Base-by-base conservation (phyloP, 2,888 invertebrate species). In the Pantelozetes paolii region DNA sequence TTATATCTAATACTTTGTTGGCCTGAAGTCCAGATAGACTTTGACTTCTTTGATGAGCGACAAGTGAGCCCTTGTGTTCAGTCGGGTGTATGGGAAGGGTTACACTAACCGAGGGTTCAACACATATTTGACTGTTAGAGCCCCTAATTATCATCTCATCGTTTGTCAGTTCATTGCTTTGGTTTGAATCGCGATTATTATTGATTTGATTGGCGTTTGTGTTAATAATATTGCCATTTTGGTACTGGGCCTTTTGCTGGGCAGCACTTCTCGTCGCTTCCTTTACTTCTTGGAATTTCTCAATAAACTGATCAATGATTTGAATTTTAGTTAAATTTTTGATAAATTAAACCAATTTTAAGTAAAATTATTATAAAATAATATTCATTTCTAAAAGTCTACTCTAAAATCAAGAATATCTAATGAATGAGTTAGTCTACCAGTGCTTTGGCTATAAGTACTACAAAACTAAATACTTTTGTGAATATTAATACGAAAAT, bases 261-360 rank as follows among this genome's bases (percentile, higher is more conserved):
- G 76, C 79, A 78, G 70, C 79, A 74, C 82, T 81, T 48, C 83
- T 89, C 18, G 95, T 95, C 54, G 95, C 91, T 83, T 96, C 96
- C 82, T 96, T 96, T 32, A 97, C 94, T 83, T 97, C 96, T 85
- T 95, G 94, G 84, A 97, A 97, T 84, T 97, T 96, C 83, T 97
- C 96, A 80, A 96, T 94, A 84, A 97, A 97, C 92, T 93, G 85
- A 0, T 36, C 36, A 36, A 5, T 8, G 36, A 36, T 8, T n/a
- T n/a, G n/a, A n/a, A n/a, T n/a, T n/a, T n/a, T n/a, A n/a, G n/a
- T n/a, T n/a, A n/a, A n/a, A 9, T 40, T 40, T 9, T 40, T 9
- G 40, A 40, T 9, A 40, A 40, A 40, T 6, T 40, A 6, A 40
- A 40, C 13, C 40, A 40, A 40, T 40, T 40, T 40, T 6, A 40